Evolutionary conservation across 2,797 vertebrate genomes (phyloP), one percentile per base, ranked within the genome.

Genomic region (Cottoperca gobio): DNA sequence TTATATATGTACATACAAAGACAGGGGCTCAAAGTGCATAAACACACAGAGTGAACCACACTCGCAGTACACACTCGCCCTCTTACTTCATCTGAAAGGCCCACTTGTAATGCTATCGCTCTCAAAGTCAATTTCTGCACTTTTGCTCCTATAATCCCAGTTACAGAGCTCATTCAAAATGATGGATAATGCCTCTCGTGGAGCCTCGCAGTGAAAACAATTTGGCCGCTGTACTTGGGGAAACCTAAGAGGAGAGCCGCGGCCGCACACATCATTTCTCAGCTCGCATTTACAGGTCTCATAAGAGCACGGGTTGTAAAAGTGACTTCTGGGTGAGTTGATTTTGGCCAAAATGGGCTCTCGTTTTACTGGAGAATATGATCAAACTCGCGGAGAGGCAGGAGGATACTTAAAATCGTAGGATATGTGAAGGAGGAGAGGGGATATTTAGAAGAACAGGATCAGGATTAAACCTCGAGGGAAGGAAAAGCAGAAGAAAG

Each of bases 101-200:
- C 81, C 84, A 79, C 89, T 90, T 92, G 87, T 91, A 89, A 89
- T 80, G 76, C 84, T 84, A 87, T 91, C 88, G 85, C 86, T 88
- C 83, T 89, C 85, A 86, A 88, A 89, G 88, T 86, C 80, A 76
- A 88, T 90, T 89, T 90, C 88, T 92, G 85, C 91, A 87, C 86
- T 89, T 90, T 90, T 87, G 74, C 88, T 91, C 85, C 86, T 75
- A 83, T 92, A 91, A 93, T 91, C 85, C 91, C 88, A 88, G 91
- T 91, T 92, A 89, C 84, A 84, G 90, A 87, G 89, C 87, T 92
- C 90, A 85, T 91, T 91, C 85, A 72, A 73, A 70, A 83, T 93
- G 93, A 93, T 92, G 92, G 90, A 91, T 92, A 86, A 88, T 78
- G 69, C 84, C 66, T 81, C 85, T 76, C 61, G 60, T 40, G 78